Evolutionary conservation across 2,113 vertebrate genomes (phyloP), one percentile per base, ranked within the genome.

Genomic region (Gopherus flavomarginatus): DNA sequence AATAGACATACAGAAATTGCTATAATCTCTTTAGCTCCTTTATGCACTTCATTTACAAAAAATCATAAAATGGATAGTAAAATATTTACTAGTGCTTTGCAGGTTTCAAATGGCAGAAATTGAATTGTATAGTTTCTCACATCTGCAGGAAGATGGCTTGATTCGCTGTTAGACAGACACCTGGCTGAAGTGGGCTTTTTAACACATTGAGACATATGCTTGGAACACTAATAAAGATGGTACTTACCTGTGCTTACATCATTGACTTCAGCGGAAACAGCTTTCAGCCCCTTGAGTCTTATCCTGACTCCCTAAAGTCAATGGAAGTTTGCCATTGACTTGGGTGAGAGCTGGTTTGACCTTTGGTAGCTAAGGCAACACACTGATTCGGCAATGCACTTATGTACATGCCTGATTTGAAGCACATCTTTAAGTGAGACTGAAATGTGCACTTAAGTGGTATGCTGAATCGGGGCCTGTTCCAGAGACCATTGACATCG

Each of bases 11-110:
- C 84, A 97, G 62, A 97, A 97, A 97, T 97, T 96, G 87, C 94
- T 95, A 84, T 95, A 80, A 90, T 97, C 95, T 97, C 95, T 97
- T 96, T 96, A 96, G 94, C 10, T 97, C 72, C 92, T 98, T 98
- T 98, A 98, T 97, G 91, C 49, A 96, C 82, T 98, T 98, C 97
- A 97, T 98, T 98, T 98, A 95, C 84, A 93, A 97, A 98, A 98
- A 96, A 87, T 38, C 95, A 95, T 98, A 97, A 98, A 98, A 98
- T 92, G 89, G 92, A 88, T 96, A 98, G 95, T 98, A 98, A 98
- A 98, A 98, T 98, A 98, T 98, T 98, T 98, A 97, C 93, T 97
- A 94, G 90, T 84, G 96, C 86, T 97, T 97, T 95, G 94, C 93
- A 94, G 97, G 65, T 96, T 88, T 98, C 95, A 95, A 95, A 97